Percentiles rank a stretch among this genome's conserved stretches.
Conservation (phyloP, 2,888 invertebrate species). For the Drosophila yooni region DNA sequence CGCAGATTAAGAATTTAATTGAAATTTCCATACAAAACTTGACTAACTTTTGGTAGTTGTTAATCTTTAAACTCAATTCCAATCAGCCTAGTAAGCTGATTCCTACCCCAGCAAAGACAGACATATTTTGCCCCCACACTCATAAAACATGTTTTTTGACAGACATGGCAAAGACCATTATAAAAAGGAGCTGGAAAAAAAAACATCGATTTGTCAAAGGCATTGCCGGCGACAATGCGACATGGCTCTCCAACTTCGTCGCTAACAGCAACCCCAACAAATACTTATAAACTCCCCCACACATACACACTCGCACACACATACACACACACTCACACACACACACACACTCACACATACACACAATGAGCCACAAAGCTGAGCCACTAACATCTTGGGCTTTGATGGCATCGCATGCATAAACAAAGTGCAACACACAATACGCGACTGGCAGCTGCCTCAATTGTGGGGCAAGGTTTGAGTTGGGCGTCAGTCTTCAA, state of each 20-base stretch:
- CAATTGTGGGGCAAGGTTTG: not conserved
- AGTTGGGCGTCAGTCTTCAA: slow-evolving; percentile 48
- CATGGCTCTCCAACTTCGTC: not conserved
- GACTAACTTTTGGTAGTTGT: not conserved
- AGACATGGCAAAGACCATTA: not conserved
- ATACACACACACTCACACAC: not conserved
- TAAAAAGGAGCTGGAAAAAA: not conserved
- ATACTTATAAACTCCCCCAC: not conserved
- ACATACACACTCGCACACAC: not conserved
- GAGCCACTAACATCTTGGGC: slow-evolving; percentile 44
- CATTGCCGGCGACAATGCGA: not conserved
- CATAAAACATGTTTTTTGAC: not conserved
- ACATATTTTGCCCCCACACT: not conserved
- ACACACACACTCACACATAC: not conserved
- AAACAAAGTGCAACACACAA: slow-evolving; percentile 77
- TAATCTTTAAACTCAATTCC: not conserved
- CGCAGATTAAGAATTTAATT: not conserved
- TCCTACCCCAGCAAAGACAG: not conserved
- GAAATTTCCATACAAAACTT: not conserved
- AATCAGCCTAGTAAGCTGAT: not conserved
- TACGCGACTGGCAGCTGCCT: slow-evolving; percentile 37
- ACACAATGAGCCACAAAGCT: slow-evolving; percentile 2
- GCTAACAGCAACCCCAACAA: slow-evolving; percentile 6
- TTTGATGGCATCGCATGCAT: slow-evolving; percentile 72
- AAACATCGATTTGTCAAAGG: slow-evolving; percentile 66